Conservation (phyloP, 1,140 invertebrate genomes). For the Vanessa atalanta region DNA sequence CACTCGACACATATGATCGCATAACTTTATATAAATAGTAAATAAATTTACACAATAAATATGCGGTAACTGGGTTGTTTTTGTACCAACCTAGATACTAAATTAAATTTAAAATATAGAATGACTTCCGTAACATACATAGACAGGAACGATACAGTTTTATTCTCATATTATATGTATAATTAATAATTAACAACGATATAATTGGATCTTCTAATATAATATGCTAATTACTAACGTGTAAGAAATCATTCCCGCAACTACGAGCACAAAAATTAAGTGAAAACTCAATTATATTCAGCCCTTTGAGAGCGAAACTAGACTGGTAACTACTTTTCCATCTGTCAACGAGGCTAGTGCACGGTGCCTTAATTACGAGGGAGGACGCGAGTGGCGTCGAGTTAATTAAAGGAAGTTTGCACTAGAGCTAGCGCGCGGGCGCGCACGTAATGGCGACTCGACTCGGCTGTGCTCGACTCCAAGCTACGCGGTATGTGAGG, state of each 20-base stretch:
- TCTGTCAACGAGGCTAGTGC: conserved; percentile 29
- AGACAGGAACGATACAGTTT: no score
- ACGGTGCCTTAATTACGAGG: conserved; percentile 28
- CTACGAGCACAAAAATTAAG: conserved; percentile 18
- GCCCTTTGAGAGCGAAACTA: conserved; percentile 20
- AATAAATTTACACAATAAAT: no score
- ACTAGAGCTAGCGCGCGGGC: conserved; percentile 4
- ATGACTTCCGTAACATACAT: no score
- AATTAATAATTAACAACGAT: background rate
- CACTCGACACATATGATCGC: no score
- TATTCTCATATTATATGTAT: no score
- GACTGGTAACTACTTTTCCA: conserved; percentile 31
- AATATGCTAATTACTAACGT: conserved; percentile 2
- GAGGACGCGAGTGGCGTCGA: conserved; percentile 24
- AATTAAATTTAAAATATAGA: no score
- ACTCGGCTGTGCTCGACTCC: conserved; percentile 1
- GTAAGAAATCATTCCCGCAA: background rate
- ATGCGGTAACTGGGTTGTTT: no score
- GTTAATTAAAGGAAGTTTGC: conserved; percentile 31
- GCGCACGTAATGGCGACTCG: conserved; percentile 22
- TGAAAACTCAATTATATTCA: conserved; percentile 29
- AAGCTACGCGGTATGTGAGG: conserved; percentile 2
- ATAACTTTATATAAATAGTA: no score
- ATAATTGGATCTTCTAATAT: background rate
- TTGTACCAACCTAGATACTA: no score